Percentiles rank a stretch among this genome's conserved stretches.
Evolutionary conservation across 2,797 vertebrate genomes (phyloP).

Genomic region (Crypturellus tataupa): DNA sequence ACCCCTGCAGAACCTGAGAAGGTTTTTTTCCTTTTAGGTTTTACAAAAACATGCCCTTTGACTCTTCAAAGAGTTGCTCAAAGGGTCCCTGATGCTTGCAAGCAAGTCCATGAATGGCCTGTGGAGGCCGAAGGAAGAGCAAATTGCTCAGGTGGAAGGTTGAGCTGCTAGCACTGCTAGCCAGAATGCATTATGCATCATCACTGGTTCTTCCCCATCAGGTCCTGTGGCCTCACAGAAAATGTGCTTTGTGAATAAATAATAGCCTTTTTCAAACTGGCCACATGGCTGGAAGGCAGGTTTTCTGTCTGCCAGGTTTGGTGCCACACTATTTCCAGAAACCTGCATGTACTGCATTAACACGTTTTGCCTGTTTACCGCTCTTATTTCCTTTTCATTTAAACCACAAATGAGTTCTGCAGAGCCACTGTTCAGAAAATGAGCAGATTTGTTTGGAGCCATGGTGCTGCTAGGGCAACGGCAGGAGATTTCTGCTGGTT

Average conservation of each 20-base stretch:
- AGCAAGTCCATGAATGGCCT: not conserved
- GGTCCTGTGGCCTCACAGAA: constrained; percentile 5
- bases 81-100: constrained; percentile 19
- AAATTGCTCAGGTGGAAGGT: not conserved
- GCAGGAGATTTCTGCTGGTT: not conserved
- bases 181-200: constrained; percentile 57
- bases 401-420: not conserved
- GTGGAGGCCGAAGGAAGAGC: constrained; percentile 3
- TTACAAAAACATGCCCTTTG: not conserved
- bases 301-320: constrained; percentile 12
- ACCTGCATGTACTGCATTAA: not conserved
- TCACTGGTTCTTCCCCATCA: constrained; percentile 21
- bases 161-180: constrained; percentile 28
- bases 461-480: not conserved
- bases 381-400: not conserved
- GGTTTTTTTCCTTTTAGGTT: not conserved
- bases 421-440: not conserved
- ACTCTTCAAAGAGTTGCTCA: not conserved
- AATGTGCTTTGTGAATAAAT: constrained; percentile 62
- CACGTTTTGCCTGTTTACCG: not conserved
- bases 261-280: constrained; percentile 15
- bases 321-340: not conserved
- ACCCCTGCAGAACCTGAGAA: not conserved
- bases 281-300: not conserved
- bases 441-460: not conserved